Base-by-base conservation (phyloP, 2,888 invertebrate genomes). In the Xylota sylvarum region DNA sequence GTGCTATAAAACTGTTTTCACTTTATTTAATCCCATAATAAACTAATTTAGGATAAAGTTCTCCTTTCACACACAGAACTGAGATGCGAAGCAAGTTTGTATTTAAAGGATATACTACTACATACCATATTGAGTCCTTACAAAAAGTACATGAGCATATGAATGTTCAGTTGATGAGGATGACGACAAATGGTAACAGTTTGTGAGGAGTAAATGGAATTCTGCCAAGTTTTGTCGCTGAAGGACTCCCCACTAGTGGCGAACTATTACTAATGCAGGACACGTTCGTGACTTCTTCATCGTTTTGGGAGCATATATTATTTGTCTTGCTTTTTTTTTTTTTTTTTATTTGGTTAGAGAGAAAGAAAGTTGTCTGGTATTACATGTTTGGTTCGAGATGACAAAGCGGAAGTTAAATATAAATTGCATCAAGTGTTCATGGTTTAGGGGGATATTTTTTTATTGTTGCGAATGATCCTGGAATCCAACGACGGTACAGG, bases 11-110 rank as follows among this genome's bases (percentile, higher is more conserved):
- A 76, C 80, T 80, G 80, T 85, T 85, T 85, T 80, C 85, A 85
- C 85, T 85, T 81, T 76, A 85, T 85, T 85, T 85, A 85, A 76
- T 80, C 76, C 65, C 80, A 85, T 80, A 80, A 80, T 80, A 85
- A 85, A 85, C 85, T 85, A 80, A 85, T 85, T 85, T 80, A 60
- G 70, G 40, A 72, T 14, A 67, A 84, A 79, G 55, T 74, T 74
- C 56, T 79, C 32, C 35, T 32, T 55, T 72, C 56, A 50, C 46
- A 67, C 58, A 56, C 56, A 17, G 64, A 79, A 76, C 43, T 14
- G 30, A 37, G 76, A 74, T 73, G 69, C 62, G 67, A 84, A 79
- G 46, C 62, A 52, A 48, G 40, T 79, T 78, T 60, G 43, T 83
- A 46, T 78, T 80, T 67, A 83, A 62, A 48, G 67, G 62, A 79